Base-by-base conservation (phyloP, 2,113 vertebrate species). In the Varanus salvator region DNA sequence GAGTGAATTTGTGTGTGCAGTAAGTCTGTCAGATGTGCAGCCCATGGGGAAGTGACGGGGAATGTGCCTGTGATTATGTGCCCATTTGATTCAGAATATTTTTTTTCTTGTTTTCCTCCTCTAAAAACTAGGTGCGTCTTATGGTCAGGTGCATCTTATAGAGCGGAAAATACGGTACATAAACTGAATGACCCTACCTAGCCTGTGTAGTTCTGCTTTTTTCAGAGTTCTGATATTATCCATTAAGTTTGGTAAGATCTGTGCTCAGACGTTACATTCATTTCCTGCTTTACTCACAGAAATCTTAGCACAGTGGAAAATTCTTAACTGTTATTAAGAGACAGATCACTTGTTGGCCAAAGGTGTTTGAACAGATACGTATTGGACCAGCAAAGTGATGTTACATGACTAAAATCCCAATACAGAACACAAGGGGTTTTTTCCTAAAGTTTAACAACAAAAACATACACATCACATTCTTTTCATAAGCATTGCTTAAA, bases 261-360 rank as follows among this genome's bases (percentile, higher is more conserved):
- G 12, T 27, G 25, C 44, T 2, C 21, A 84, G 52, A 38, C 8
- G 3, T 72, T 54, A 85, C 25, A 54, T 60, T 44, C 34, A 17
- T 76, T 57, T 87, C 34, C 14, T 60, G 25, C 38, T 81, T 88
- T 38, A 80, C 48, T 29, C 52, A 9, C 66, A 71, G 27, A 66
- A 52, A 71, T 54, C 76, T 27, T 72, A 54, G 54, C 6, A 48
- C n/a, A 44, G 75, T 48, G 14, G 34, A 75, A 60, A 60, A 48
- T 44, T 82, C 15, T 83, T 74, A 75, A 25, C 38, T 5, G 3
- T 52, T 27, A 44, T 4, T 48, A 52, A 4, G 2, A 86, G 31
- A 3, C 2, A 7, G 78, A 34, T 83, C 93, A 93, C 80, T 78
- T 91, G 89, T 71, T 90, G 72, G 60, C 64, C 38, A 31, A n/a